A percentile compares a stretch with the other conserved stretches of the same genome.
Evolutionary conservation across 1,140 invertebrate species (phyloP).

Genomic region (Mya arenaria): DNA sequence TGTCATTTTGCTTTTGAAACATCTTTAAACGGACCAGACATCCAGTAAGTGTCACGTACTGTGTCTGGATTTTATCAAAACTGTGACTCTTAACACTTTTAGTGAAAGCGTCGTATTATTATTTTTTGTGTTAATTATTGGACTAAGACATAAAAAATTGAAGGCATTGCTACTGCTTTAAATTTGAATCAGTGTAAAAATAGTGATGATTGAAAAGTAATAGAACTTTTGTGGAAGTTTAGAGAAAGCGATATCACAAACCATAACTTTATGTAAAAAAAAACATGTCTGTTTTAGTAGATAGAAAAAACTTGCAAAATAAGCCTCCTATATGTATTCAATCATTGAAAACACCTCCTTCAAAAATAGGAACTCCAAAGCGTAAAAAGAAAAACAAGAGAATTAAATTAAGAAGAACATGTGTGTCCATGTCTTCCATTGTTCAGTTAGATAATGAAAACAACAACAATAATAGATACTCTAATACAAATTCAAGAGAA

Average conservation of each 20-base stretch:
- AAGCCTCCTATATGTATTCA: constrained; percentile 20
- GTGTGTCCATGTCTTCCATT: constrained; percentile 43
- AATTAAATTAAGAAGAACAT: constrained; percentile 37
- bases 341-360: background rate
- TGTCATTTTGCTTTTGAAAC: background rate
- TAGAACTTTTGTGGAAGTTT: background rate
- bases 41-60: background rate
- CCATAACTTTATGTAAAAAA: constrained; percentile 1
- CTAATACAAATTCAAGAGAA: background rate
- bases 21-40: background rate
- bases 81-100: too few relatives aligned
- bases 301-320: constrained; percentile 7
- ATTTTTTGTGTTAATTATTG: background rate
- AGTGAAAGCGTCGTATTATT: background rate
- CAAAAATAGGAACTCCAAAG: constrained; percentile 1
- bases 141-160: background rate
- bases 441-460: constrained; percentile 25
- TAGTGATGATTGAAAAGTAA: background rate
- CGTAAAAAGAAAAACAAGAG: constrained; percentile 49
- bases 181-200: background rate
- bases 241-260: background rate
- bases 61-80: too few relatives aligned
- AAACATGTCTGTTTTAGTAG: constrained; percentile 32
- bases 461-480: background rate
- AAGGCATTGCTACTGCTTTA: background rate